Evolutionary conservation across 1,140 invertebrate genomes (phyloP).

Genomic region (Nixonia krombeini): DNA sequence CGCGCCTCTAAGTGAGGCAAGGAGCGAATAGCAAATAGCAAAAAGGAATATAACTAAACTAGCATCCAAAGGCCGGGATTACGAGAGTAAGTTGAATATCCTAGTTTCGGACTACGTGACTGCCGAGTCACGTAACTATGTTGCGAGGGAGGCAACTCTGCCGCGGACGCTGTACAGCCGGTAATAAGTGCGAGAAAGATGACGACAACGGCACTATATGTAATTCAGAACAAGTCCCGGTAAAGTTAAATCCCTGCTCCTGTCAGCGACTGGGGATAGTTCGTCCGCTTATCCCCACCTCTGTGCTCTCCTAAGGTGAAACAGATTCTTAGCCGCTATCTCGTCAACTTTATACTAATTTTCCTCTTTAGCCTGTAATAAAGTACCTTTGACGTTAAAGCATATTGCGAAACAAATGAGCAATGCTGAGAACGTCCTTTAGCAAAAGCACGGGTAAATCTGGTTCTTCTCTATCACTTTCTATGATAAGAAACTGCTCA

Average conservation of each 20-base stretch:
- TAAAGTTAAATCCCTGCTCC: constrained; percentile 31
- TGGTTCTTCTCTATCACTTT: too few relatives aligned
- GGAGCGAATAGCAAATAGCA: constrained; percentile 37
- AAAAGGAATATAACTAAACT: constrained; percentile 39
- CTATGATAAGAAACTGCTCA: too few relatives aligned
- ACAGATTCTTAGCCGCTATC: constrained; percentile 13
- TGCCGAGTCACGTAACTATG: constrained; percentile 29
- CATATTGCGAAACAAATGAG: too few relatives aligned
- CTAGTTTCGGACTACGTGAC: constrained; percentile 46
- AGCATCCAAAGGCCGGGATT: constrained; percentile 36
- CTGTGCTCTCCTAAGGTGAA: neutral
- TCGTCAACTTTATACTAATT: too few relatives aligned
- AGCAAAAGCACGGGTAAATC: too few relatives aligned
- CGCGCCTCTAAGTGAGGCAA: constrained; percentile 22
- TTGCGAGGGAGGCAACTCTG: constrained; percentile 1
- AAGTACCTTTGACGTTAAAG: too few relatives aligned
- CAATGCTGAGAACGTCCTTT: too few relatives aligned
- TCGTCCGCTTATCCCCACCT: neutral
- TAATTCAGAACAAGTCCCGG: constrained; percentile 29
- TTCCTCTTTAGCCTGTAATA: too few relatives aligned
- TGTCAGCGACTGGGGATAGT: neutral
- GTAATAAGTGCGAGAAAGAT: constrained; percentile 46
- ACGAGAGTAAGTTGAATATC: constrained; percentile 49
- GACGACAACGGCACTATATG: constrained; percentile 19
- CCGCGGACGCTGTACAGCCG: constrained; percentile 16